Evolutionary conservation across 1,140 invertebrate genomes (phyloP).

Genomic region (Varroa destructor): DNA sequence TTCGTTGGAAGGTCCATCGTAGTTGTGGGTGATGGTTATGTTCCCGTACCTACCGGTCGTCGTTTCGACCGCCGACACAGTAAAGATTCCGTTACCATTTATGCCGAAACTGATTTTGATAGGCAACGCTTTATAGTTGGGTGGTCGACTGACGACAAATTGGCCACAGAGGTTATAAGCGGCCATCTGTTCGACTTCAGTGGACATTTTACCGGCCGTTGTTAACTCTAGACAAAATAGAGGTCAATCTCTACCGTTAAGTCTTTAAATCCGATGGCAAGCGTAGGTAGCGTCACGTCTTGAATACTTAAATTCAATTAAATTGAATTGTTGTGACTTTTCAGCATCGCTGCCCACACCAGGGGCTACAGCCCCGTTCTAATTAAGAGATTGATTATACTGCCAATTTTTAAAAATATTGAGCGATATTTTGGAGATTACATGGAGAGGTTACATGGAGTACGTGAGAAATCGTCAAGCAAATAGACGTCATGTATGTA

Average conservation of each 20-base stretch:
- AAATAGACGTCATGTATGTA: conserved; percentile 38
- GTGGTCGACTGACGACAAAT: conserved; percentile 31
- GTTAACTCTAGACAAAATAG: too few species aligned
- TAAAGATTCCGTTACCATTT: too few species aligned
- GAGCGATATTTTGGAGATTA: conserved; percentile 31
- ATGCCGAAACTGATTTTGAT: too few species aligned
- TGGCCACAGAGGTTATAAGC: too few species aligned
- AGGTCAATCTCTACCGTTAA: too few species aligned
- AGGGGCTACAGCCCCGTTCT: conserved; percentile 54
- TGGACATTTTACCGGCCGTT: too few species aligned
- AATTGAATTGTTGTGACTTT: conserved; percentile 29
- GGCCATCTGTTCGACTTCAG: too few species aligned
- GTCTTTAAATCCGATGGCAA: conserved; percentile 42
- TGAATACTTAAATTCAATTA: conserved; percentile 44
- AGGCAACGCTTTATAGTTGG: too few species aligned
- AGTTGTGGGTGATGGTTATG: conserved; percentile 38
- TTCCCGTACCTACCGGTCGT: too few species aligned
- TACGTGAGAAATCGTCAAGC: conserved; percentile 39
- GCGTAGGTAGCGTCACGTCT: conserved; percentile 49
- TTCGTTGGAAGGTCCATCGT: conserved; percentile 47
- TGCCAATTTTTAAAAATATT: conserved; percentile 46
- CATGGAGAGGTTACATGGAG: conserved; percentile 39
- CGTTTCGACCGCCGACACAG: too few species aligned
- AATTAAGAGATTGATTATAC: conserved; percentile 55
- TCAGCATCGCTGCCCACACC: conserved; percentile 38